These are phyloP conservation scores for Lepidochitona cinerea DNA, from an alignment of 2,888 invertebrate genomes.

Conservation along the genomic window DNA sequence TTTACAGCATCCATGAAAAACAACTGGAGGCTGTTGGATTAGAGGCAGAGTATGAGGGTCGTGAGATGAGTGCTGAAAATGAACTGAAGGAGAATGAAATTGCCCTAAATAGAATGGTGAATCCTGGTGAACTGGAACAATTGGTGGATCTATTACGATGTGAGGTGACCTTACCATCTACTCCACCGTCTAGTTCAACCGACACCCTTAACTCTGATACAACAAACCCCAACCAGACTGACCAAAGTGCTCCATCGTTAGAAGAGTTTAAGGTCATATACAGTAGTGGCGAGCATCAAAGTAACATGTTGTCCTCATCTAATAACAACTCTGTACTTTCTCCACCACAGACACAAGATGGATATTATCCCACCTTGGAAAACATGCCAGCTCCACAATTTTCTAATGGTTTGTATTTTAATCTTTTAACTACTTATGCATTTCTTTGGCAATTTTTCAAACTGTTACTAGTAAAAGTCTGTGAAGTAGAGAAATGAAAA, in stretches of 20 bases:
- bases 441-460: too few relatives aligned
- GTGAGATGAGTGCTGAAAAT: not conserved
- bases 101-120: not conserved
- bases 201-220: not conserved
- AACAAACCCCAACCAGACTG: not conserved
- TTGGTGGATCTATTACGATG: not conserved
- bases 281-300: too few relatives aligned
- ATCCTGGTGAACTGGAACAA: constrained; percentile 4
- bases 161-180: not conserved
- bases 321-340: too few relatives aligned
- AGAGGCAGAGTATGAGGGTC: not conserved
- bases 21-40: constrained; percentile 37
- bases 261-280: not conserved
- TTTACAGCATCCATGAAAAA: constrained; percentile 38
- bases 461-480: too few relatives aligned
- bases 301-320: too few relatives aligned
- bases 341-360: too few relatives aligned
- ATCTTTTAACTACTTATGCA: too few relatives aligned
- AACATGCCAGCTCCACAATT: too few relatives aligned
- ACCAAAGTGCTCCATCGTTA: not conserved
- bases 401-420: too few relatives aligned
- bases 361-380: too few relatives aligned
- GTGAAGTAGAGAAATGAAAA: too few relatives aligned
- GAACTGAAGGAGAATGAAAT: not conserved
- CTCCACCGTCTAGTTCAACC: not conserved